Percentiles rank a stretch among this genome's conserved stretches.
Evolutionary conservation across 1,140 invertebrate species (phyloP).

Genomic region (Micrasema longulum): DNA sequence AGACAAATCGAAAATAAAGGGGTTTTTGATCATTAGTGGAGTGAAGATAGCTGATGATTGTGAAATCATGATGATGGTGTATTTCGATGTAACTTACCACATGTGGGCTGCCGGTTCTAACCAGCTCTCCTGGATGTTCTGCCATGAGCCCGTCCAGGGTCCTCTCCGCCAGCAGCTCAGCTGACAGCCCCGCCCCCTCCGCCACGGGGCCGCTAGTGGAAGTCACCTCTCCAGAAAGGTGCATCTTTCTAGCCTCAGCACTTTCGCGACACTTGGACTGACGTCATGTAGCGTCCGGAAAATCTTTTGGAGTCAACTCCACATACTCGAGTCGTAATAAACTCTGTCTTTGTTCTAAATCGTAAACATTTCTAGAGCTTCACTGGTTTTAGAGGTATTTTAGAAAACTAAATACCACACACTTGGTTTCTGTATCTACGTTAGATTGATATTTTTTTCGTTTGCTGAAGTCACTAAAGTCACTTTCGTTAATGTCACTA

Average conservation of each 20-base stretch:
- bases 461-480: too few relatives aligned
- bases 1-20: too few relatives aligned
- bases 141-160: constrained; percentile 90
- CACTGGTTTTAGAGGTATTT: too few relatives aligned
- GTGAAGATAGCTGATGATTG: neutral
- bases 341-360: too few relatives aligned
- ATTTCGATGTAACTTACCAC: constrained; percentile 69
- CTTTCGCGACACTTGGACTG: neutral
- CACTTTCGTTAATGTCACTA: too few relatives aligned
- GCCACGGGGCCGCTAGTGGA: constrained; percentile 72
- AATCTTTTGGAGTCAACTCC: constrained; percentile 1
- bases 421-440: too few relatives aligned
- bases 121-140: constrained; percentile 92
- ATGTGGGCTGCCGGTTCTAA: constrained; percentile 93
- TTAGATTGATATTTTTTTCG: too few relatives aligned
- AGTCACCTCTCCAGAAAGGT: constrained; percentile 77
- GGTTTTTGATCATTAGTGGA: too few relatives aligned
- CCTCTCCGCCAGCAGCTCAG: constrained; percentile 84
- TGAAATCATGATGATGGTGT: neutral
- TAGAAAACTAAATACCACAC: too few relatives aligned
- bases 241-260: constrained; percentile 71
- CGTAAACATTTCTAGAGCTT: too few relatives aligned
- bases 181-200: constrained; percentile 74
- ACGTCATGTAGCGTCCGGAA: neutral
- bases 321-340: too few relatives aligned